Evolutionary conservation across 1,140 invertebrate genomes (phyloP).

Genomic region (Adoxophyes honmai): DNA sequence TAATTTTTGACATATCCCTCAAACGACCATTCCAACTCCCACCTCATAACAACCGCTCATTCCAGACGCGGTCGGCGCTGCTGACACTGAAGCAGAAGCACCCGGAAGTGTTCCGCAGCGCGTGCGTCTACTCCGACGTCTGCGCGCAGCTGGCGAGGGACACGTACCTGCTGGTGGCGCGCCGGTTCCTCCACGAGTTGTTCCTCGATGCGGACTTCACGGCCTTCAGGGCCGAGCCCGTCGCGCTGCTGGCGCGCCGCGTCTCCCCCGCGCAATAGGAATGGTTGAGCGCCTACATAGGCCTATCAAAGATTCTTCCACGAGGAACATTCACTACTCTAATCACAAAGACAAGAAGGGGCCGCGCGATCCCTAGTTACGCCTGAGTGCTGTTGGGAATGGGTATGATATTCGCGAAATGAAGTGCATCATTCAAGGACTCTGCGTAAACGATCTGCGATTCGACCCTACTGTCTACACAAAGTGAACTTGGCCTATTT

Average conservation of each 20-base stretch:
- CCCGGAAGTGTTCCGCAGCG: constrained; percentile 89
- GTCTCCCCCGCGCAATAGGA: not conserved
- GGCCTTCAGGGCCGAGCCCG: constrained; percentile 71
- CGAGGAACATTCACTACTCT: too few species aligned
- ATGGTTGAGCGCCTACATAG: too few species aligned
- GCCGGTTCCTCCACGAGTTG: constrained; percentile 95
- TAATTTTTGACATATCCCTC: too few species aligned
- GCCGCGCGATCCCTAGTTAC: too few species aligned
- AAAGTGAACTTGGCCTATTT: too few species aligned
- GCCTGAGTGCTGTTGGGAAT: too few species aligned
- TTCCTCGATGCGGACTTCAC: constrained; percentile 93
- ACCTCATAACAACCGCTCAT: not conserved
- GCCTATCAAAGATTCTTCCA: too few species aligned
- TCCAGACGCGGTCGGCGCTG: constrained; percentile 81
- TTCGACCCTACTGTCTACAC: too few species aligned
- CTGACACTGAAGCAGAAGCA: constrained; percentile 92
- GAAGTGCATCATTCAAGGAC: too few species aligned
- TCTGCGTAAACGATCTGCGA: too few species aligned
- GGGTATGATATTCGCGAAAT: too few species aligned
- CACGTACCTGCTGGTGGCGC: constrained; percentile 88
- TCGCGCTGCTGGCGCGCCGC: constrained; percentile 40
- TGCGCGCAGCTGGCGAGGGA: constrained; percentile 87
- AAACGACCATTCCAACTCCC: not conserved
- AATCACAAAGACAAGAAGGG: too few species aligned
- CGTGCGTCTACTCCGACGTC: constrained; percentile 96